Evolutionary conservation across 2,113 vertebrate species (phyloP).

Genomic region (Dendrocopos noguchii): DNA sequence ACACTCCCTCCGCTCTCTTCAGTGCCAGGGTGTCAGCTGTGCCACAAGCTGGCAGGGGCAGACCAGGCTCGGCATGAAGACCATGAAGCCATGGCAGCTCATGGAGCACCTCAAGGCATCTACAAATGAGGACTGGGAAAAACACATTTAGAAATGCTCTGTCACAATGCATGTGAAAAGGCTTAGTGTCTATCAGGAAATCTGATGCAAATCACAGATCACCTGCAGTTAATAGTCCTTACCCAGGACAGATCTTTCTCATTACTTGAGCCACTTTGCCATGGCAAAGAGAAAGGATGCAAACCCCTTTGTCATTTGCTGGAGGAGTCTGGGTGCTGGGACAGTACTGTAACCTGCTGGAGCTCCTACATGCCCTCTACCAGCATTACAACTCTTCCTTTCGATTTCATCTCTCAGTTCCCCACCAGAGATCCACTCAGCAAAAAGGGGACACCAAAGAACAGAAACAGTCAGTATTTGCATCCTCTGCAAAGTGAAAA

Average conservation of each 20-base stretch:
- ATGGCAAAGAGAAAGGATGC: neutral
- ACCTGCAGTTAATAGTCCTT: neutral
- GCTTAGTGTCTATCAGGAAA: neutral
- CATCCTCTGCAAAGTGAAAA: slow-evolving; percentile 19
- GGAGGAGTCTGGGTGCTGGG: neutral
- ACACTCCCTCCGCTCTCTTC: fast-evolving
- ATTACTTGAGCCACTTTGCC: neutral
- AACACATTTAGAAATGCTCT: neutral
- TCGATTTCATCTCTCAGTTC: neutral
- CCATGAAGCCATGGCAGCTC: neutral
- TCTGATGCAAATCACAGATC: neutral
- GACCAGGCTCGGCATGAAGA: neutral
- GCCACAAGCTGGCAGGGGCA: neutral
- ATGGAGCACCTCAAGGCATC: neutral
- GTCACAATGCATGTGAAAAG: neutral
- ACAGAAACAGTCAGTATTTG: neutral
- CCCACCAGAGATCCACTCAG: fast-evolving
- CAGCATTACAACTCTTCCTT: neutral
- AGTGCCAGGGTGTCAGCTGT: neutral
- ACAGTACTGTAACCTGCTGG: fast-evolving
- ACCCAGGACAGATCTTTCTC: neutral
- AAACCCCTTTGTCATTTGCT: neutral
- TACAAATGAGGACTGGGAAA: neutral
- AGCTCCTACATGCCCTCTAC: neutral
- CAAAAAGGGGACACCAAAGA: neutral